These are phyloP conservation scores for Berghia stephanieae DNA, from an alignment of 1,140 invertebrate genomes.

Conservation along the genomic window DNA sequence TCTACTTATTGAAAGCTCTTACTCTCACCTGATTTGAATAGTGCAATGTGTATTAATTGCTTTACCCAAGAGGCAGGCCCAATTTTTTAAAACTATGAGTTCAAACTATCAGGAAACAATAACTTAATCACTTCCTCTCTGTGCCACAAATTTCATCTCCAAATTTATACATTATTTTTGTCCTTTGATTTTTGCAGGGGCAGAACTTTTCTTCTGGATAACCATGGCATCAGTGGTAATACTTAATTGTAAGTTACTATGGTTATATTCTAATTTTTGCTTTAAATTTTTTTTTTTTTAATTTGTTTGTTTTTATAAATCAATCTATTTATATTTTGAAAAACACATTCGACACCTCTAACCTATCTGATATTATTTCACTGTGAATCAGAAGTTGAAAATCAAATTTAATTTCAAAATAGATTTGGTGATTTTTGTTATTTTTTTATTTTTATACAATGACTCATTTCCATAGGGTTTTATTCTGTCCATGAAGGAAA, in stretches of 20 bases:
- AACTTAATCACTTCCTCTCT: too few relatives aligned
- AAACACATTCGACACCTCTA: neutral
- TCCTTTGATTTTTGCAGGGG: slow-evolving; percentile 66
- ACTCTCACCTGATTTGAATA: too few relatives aligned
- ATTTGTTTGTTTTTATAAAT: neutral
- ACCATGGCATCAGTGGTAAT: slow-evolving; percentile 87
- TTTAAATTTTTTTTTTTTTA: slow-evolving; percentile 11
- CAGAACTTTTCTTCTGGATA: slow-evolving; percentile 85
- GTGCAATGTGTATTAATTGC: too few relatives aligned
- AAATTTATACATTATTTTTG: neutral
- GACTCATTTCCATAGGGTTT: neutral
- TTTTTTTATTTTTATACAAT: neutral
- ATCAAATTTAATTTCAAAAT: neutral
- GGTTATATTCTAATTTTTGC: neutral
- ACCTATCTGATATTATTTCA: neutral
- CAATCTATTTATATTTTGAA: neutral
- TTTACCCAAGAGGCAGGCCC: too few relatives aligned
- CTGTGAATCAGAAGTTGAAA: neutral
- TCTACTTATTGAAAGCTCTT: too few relatives aligned
- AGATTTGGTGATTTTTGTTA: neutral
- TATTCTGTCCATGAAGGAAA: neutral
- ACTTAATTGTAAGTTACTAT: slow-evolving; percentile 82
- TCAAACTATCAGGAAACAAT: too few relatives aligned
- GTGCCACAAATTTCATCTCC: too few relatives aligned
- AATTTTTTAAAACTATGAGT: too few relatives aligned